Percentiles rank a stretch among this genome's conserved stretches.
These are phyloP conservation scores for Cricetomys ansorgei DNA, from an alignment of 2,113 vertebrate genomes.

Conservation along the genomic window DNA sequence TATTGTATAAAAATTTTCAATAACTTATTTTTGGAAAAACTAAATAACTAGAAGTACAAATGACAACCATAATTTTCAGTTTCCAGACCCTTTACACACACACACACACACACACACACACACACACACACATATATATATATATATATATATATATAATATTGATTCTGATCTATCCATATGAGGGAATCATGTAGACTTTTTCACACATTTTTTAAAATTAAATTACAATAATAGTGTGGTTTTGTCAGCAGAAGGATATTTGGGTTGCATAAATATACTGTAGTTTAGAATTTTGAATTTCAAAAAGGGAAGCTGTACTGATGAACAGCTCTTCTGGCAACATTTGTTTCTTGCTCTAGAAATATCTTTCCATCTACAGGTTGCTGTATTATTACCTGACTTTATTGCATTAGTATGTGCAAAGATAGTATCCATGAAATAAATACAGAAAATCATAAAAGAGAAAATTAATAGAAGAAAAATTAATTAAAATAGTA, in stretches of 20 bases:
- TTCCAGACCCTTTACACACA: neutral
- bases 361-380: neutral
- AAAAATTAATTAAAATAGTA: neutral
- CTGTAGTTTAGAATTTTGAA: neutral
- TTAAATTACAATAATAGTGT: neutral
- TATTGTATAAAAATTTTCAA: neutral
- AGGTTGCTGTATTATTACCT: neutral
- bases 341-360: neutral
- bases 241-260: neutral
- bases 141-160: no score
- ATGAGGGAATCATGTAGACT: neutral
- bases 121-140: no score
- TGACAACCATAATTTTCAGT: neutral
- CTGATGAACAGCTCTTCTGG: neutral
- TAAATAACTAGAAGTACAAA: neutral
- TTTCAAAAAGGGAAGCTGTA: neutral
- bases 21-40: neutral
- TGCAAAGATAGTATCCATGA: neutral
- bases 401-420: neutral
- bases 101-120: neutral
- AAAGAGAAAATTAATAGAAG: neutral
- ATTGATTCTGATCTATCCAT: neutral
- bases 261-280: neutral
- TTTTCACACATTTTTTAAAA: neutral
- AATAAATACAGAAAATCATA: neutral